Percentiles rank a stretch among this genome's conserved stretches.
Evolutionary conservation across 2,797 vertebrate species (phyloP).

Genomic region (Muscicapa striata): DNA sequence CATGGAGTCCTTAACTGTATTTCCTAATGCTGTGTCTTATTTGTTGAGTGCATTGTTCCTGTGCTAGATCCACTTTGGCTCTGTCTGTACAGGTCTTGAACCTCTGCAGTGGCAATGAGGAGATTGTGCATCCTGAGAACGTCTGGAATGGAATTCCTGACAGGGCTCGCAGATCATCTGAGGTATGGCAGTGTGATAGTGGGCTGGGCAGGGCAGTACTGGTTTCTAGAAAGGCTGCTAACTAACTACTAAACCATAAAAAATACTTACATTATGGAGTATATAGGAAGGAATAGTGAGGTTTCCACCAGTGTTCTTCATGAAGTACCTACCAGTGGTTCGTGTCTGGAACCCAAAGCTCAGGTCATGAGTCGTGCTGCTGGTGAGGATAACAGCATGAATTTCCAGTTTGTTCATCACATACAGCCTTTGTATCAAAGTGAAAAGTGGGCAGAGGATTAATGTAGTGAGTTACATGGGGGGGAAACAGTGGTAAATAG

Average conservation of each 20-base stretch:
- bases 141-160: conserved; percentile 75
- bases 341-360: neutral
- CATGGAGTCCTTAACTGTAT: fast-evolving
- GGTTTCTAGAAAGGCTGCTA: neutral
- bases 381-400: neutral
- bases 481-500: neutral
- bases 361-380: neutral
- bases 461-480: neutral
- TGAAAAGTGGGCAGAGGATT: neutral
- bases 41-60: neutral
- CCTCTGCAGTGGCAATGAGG: conserved; percentile 71
- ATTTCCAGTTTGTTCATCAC: neutral
- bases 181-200: conserved; percentile 45
- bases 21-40: neutral
- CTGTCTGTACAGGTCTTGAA: conserved; percentile 70
- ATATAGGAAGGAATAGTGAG: neutral
- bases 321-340: neutral
- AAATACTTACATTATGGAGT: neutral
- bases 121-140: conserved; percentile 72
- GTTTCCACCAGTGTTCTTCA: neutral
- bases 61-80: neutral
- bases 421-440: neutral
- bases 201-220: neutral
- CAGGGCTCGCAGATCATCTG: neutral
- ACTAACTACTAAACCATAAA: neutral